phyloP scores from a whole-genome alignment of 2,888 invertebrate species.

The Byasa hedistus region DNA sequence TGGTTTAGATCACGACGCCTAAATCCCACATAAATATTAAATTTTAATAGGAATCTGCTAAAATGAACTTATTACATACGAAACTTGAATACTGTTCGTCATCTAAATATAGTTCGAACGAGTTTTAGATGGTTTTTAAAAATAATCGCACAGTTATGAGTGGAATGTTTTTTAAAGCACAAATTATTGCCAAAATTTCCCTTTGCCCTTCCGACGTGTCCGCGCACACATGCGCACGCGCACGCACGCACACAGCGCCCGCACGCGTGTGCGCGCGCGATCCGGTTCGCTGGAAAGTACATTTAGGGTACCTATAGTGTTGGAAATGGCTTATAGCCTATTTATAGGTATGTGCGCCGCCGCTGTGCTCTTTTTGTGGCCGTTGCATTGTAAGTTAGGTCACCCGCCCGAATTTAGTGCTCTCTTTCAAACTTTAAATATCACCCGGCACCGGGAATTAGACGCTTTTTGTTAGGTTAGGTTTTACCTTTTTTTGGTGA shows the following conservation, averaged over 20 bases:
- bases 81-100: too few species aligned
- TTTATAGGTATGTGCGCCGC: constrained; percentile 43
- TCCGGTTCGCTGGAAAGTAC: constrained; percentile 61
- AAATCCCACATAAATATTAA: too few species aligned
- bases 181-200: constrained; percentile 77
- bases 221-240: not conserved
- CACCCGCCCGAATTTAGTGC: constrained; percentile 10
- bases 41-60: too few species aligned
- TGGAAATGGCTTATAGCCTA: constrained; percentile 49
- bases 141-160: too few species aligned
- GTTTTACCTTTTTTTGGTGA: too few species aligned
- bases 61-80: too few species aligned
- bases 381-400: constrained; percentile 17
- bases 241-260: constrained; percentile 44
- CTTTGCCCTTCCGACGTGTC: constrained; percentile 59
- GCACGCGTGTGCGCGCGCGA: constrained; percentile 45
- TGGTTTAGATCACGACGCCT: too few species aligned
- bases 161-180: constrained; percentile 41
- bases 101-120: too few species aligned
- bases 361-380: constrained; percentile 14
- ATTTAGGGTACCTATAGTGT: constrained; percentile 63
- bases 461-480: too few species aligned
- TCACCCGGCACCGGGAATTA: too few species aligned
- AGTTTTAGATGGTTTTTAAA: too few species aligned
- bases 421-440: not conserved